Evolutionary conservation across 2,797 vertebrate species (phyloP).

Genomic region (Cuculus canorus): DNA sequence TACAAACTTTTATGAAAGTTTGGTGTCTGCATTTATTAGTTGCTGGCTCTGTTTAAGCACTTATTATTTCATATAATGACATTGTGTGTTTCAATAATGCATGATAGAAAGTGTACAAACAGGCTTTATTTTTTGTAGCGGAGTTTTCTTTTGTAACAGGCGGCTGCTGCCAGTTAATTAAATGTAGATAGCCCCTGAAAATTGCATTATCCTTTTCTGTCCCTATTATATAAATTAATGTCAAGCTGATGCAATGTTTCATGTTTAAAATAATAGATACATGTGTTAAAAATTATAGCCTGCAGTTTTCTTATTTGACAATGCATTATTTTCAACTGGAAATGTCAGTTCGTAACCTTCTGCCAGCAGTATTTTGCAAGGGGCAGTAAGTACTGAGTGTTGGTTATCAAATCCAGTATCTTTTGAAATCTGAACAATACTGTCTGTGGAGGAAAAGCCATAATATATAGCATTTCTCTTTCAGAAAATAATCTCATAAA

Average conservation of each 20-base stretch:
- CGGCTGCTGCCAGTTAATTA: conserved; percentile 77
- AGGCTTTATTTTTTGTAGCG: conserved; percentile 58
- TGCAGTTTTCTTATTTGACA: conserved; percentile 77
- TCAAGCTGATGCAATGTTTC: conserved; percentile 77
- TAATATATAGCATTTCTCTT: neutral
- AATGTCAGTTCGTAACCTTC: conserved; percentile 70
- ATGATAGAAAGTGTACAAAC: conserved; percentile 71
- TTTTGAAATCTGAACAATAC: conserved; percentile 45
- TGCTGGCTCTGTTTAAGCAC: conserved; percentile 59
- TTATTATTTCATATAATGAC: conserved; percentile 74
- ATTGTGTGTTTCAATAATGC: conserved; percentile 74
- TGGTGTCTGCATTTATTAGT: conserved; percentile 68
- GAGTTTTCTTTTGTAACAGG: conserved; percentile 68
- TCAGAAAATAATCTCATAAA: neutral
- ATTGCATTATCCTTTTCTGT: conserved; percentile 73
- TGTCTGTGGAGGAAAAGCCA: neutral
- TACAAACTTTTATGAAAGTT: conserved; percentile 85
- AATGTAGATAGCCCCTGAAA: conserved; percentile 75
- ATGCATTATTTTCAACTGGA: conserved; percentile 75
- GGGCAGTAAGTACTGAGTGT: conserved; percentile 65
- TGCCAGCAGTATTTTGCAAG: conserved; percentile 65
- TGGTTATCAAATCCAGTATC: conserved; percentile 66
- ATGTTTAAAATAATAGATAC: conserved; percentile 80
- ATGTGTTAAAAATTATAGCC: conserved; percentile 79
- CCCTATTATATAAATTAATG: conserved; percentile 82